phyloP scores from a whole-genome alignment of 2,797 vertebrate species.

The Sebastes kiyomatsui region DNA sequence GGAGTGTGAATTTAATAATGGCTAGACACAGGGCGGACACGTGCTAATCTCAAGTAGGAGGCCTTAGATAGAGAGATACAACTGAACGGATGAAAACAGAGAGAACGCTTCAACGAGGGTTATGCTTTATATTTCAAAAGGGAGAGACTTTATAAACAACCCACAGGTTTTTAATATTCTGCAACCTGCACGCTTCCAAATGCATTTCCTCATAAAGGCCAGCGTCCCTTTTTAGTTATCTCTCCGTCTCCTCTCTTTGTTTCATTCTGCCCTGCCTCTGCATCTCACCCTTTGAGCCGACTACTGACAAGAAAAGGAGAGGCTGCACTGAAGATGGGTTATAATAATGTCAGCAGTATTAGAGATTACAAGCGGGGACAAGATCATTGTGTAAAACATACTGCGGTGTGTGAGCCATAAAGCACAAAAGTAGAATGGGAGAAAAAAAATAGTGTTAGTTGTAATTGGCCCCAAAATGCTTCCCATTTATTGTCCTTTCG shows the following conservation, averaged over 20 bases:
- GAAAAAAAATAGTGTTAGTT: slow-evolving; percentile 15
- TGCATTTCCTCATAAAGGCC: background rate
- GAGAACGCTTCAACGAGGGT: background rate
- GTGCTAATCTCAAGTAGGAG: slow-evolving; percentile 10
- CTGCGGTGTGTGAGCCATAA: slow-evolving; percentile 23
- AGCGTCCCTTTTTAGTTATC: background rate
- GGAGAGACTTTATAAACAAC: background rate
- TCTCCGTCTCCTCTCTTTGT: background rate
- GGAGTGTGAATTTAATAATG: slow-evolving; percentile 7
- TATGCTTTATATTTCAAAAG: background rate
- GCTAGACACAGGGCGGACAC: background rate
- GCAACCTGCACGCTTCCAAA: background rate
- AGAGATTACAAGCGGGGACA: slow-evolving; percentile 46
- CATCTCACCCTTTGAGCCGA: slow-evolving; percentile 7
- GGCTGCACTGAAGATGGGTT: slow-evolving; percentile 10
- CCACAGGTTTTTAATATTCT: slow-evolving; percentile 15
- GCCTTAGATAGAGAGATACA: background rate
- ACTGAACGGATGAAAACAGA: background rate
- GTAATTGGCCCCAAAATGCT: slow-evolving; percentile 50
- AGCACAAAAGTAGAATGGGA: slow-evolving; percentile 25
- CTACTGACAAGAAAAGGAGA: background rate
- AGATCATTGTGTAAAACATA: slow-evolving; percentile 53
- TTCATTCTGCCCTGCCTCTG: background rate
- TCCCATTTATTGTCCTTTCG: slow-evolving; percentile 44
- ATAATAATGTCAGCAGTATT: slow-evolving; percentile 53